phyloP scores from a whole-genome alignment of 1,140 invertebrate species.

The Halyomorpha halys region DNA sequence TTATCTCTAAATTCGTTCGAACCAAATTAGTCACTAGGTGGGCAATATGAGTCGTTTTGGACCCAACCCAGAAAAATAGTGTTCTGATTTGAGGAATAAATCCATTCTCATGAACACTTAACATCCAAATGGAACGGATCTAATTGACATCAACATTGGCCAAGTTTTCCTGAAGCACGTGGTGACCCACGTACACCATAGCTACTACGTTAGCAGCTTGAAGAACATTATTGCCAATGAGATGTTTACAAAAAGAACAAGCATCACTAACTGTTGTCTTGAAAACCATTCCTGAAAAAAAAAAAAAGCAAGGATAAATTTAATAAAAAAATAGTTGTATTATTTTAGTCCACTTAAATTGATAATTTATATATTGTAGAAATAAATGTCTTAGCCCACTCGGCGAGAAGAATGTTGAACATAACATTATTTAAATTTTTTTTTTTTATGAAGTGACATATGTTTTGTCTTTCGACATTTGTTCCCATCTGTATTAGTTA shows the following conservation, averaged over 20 bases:
- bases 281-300: slow-evolving; percentile 91
- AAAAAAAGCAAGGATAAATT: too few relatives aligned
- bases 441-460: too few relatives aligned
- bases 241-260: slow-evolving; percentile 92
- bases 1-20: slow-evolving; percentile 18
- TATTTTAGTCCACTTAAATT: too few relatives aligned
- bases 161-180: slow-evolving; percentile 2
- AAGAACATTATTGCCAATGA: slow-evolving; percentile 94
- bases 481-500: too few relatives aligned
- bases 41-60: not conserved
- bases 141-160: slow-evolving; percentile 17
- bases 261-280: slow-evolving; percentile 86
- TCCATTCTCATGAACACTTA: slow-evolving; percentile 13
- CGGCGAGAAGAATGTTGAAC: too few relatives aligned
- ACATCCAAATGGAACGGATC: slow-evolving; percentile 7
- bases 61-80: not conserved
- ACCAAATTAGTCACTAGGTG: slow-evolving; percentile 14
- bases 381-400: too few relatives aligned
- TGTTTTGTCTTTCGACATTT: too few relatives aligned
- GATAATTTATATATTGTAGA: too few relatives aligned
- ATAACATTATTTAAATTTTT: too few relatives aligned
- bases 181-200: slow-evolving; percentile 8
- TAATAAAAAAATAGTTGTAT: too few relatives aligned
- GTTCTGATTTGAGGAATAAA: not conserved
- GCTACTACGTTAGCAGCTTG: slow-evolving; percentile 80